Base-by-base conservation (phyloP, 2,888 invertebrate genomes). In the Mantis religiosa region DNA sequence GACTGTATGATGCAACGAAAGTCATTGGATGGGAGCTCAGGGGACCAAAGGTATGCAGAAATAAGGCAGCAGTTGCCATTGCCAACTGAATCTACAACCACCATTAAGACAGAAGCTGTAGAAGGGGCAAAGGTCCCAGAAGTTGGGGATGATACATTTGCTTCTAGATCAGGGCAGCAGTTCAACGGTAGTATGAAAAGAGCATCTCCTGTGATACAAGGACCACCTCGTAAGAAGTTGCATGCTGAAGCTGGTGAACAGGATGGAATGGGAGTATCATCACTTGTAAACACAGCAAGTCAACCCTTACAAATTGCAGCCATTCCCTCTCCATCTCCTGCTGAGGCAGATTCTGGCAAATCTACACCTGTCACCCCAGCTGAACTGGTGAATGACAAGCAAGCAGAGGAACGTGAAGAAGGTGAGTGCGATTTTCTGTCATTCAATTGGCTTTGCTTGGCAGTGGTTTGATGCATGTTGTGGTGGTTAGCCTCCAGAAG, bases 141-240 rank as follows among this genome's bases (percentile, higher is more conserved):
- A 28, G 41, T 47, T 81, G 28, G 71, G 54, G 87, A 87, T 4
- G 87, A 87, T 25, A 15, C 27, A 0, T 87, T 87, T 84, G 87
- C 81, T 20, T 81, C 28, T 28, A 82, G 25, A 12, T 54, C 87
- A 14, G 83, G 87, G 83, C 86, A 87, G 8, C 83, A 84, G 34
- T 28, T 25, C 20, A 87, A 87, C n/a, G 87, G 89, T 34, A 87
- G 89, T 8, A 82, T 87, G 28, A 95, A 95, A 91, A 93, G 95
- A 84, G 94, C 94, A 82, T 94, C 94, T 1, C 94, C 95, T 3
- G 92, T 94, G 89, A 93, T 94, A 47, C 94, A 94, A 90, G 93
- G 93, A 89, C 94, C 94, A 88, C 93, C 93, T 84, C 91, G 93
- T 25, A 93, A 94, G 90, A 93, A 94, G 89, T 87, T 87, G 84